phyloP scores from a whole-genome alignment of 2,113 vertebrate species.

The Perca fluviatilis region DNA sequence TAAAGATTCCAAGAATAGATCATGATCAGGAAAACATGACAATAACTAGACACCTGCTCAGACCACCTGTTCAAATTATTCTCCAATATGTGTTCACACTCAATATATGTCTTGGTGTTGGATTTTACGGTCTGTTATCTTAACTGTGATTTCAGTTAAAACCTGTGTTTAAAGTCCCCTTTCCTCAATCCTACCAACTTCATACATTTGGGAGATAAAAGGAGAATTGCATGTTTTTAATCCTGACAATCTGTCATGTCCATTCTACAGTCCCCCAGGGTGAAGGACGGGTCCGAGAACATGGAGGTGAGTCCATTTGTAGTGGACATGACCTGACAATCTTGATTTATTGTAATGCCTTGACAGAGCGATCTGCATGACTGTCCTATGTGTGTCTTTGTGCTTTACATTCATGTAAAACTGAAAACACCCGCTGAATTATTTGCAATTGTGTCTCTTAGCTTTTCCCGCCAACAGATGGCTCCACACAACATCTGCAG shows the following conservation, averaged over 20 bases:
- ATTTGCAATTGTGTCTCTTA: constrained; percentile 26
- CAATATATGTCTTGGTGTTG: constrained; percentile 53
- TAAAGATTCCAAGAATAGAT: not conserved
- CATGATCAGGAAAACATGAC: not conserved
- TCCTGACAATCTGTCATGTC: constrained; percentile 82
- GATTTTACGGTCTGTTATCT: constrained; percentile 51
- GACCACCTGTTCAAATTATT: constrained; percentile 4
- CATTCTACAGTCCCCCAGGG: constrained; percentile 94
- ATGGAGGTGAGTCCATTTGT: constrained; percentile 89
- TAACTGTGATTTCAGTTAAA: constrained; percentile 38
- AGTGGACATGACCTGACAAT: constrained; percentile 70
- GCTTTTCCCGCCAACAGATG: constrained; percentile 74
- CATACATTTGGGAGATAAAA: constrained; percentile 40
- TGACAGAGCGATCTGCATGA: constrained; percentile 69
- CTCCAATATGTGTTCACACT: constrained; percentile 8
- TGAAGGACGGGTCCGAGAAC: constrained; percentile 93
- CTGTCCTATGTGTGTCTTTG: constrained; percentile 35
- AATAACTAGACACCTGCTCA: constrained; percentile 3
- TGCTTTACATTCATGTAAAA: not conserved
- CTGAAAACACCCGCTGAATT: not conserved
- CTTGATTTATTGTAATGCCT: constrained; percentile 44
- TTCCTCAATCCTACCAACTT: constrained; percentile 59
- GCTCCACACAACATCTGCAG: constrained; percentile 84
- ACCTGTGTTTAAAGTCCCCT: constrained; percentile 25
- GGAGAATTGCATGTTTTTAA: constrained; percentile 74